These are phyloP conservation scores for Peromyscus melanophrys DNA, from an alignment of 2,797 vertebrate genomes.

Conservation along the genomic window DNA sequence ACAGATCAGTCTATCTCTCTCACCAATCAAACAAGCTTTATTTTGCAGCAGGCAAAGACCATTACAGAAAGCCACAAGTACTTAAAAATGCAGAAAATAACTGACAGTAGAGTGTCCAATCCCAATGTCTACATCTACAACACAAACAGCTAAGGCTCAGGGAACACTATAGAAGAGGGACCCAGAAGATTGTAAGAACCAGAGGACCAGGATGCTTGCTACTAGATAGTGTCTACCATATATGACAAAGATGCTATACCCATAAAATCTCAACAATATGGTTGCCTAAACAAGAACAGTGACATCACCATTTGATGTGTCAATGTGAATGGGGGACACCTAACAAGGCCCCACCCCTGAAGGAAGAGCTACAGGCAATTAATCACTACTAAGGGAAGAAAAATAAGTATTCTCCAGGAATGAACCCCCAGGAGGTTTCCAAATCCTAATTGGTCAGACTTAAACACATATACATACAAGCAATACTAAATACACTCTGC, in stretches of 20 bases:
- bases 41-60: neutral
- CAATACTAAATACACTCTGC: neutral
- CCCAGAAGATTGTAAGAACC: neutral
- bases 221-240: too few species aligned
- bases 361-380: neutral
- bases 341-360: neutral
- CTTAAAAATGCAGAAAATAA: neutral
- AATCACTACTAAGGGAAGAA: neutral
- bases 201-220: neutral
- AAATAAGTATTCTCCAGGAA: neutral
- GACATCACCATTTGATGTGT: neutral
- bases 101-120: fast-evolving
- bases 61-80: neutral
- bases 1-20: neutral
- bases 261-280: neutral
- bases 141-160: neutral
- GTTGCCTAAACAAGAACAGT: neutral
- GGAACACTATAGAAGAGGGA: too few species aligned
- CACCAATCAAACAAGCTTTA: neutral
- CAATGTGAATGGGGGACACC: neutral
- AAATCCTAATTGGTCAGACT: neutral
- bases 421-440: neutral
- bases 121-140: neutral
- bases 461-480: neutral
- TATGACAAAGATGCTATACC: neutral